Evolutionary conservation across 2,888 invertebrate genomes (phyloP).

Genomic region (Drosophila siamana): DNA sequence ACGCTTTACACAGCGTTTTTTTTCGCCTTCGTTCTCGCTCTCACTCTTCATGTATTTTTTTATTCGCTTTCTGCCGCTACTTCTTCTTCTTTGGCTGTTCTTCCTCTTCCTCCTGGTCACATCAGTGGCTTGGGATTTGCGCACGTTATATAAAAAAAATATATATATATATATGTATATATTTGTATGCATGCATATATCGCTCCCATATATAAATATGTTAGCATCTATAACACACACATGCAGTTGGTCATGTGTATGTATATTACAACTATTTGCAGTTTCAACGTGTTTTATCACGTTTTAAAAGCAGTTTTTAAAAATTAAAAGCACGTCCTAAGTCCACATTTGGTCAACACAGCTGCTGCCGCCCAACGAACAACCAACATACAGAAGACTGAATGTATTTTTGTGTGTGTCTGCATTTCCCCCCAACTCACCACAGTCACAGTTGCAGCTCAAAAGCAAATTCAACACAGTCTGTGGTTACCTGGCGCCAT

Average conservation of each 20-base stretch:
- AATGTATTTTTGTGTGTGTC: background rate
- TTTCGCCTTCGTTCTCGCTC: background rate
- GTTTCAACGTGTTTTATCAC: conserved; percentile 82
- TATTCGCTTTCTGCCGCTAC: conserved; percentile 24
- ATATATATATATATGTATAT: conserved; percentile 43
- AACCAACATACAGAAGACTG: background rate
- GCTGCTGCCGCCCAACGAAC: conserved; percentile 49
- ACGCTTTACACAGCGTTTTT: conserved; percentile 75
- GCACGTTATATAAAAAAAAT: conserved; percentile 42
- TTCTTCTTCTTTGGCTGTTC: conserved; percentile 12
- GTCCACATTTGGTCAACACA: conserved; percentile 78
- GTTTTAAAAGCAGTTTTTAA: conserved; percentile 81
- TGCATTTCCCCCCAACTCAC: background rate
- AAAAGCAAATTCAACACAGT: too few species aligned
- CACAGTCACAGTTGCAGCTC: background rate
- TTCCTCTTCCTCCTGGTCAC: conserved; percentile 11
- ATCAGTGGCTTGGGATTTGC: conserved; percentile 62
- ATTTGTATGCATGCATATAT: too few species aligned
- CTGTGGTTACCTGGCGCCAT: too few species aligned
- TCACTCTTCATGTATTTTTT: conserved; percentile 30
- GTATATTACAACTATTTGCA: conserved; percentile 57
- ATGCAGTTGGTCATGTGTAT: conserved; percentile 25
- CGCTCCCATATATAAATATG: conserved; percentile 40
- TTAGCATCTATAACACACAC: conserved; percentile 24
- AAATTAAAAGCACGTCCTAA: conserved; percentile 84